A percentile compares a stretch with the other conserved stretches of the same genome.
These are phyloP conservation scores for Plodia interpunctella DNA, from an alignment of 1,140 invertebrate species.

Conservation along the genomic window DNA sequence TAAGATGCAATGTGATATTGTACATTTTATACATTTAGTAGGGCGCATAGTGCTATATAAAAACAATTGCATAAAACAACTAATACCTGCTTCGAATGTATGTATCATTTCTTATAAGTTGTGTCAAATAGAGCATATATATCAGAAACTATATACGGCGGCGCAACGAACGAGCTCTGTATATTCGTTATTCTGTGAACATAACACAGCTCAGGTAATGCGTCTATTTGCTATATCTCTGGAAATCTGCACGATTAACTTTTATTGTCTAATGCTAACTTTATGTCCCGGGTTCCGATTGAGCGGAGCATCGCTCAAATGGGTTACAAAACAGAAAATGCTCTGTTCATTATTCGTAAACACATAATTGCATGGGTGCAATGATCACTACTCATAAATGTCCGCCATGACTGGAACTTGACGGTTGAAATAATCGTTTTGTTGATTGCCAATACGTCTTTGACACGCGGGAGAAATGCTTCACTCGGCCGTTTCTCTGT, in stretches of 20 bases:
- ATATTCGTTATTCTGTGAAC: not conserved
- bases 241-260: slow-evolving; percentile 22
- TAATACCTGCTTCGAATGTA: too few relatives aligned
- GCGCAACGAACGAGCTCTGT: not conserved
- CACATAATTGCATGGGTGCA: slow-evolving; percentile 23
- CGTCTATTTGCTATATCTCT: slow-evolving; percentile 28
- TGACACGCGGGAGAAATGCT: slow-evolving; percentile 29
- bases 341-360: slow-evolving; percentile 34
- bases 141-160: too few relatives aligned
- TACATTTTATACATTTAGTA: too few relatives aligned
- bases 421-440: slow-evolving; percentile 37
- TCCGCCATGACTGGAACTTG: slow-evolving; percentile 29
- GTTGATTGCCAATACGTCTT: slow-evolving; percentile 29
- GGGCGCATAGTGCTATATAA: too few relatives aligned
- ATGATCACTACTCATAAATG: slow-evolving; percentile 8
- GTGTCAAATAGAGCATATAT: too few relatives aligned
- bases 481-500: not conserved
- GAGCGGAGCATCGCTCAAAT: slow-evolving; percentile 3
- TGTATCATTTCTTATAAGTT: too few relatives aligned
- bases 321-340: slow-evolving; percentile 26
- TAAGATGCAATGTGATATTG: too few relatives aligned
- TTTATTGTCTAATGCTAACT: slow-evolving; percentile 15
- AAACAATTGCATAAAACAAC: too few relatives aligned
- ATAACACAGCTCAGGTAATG: slow-evolving; percentile 16
- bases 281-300: slow-evolving; percentile 1